Conservation (phyloP, 2,888 invertebrate genomes). For the Rugalucina vietnamica region DNA sequence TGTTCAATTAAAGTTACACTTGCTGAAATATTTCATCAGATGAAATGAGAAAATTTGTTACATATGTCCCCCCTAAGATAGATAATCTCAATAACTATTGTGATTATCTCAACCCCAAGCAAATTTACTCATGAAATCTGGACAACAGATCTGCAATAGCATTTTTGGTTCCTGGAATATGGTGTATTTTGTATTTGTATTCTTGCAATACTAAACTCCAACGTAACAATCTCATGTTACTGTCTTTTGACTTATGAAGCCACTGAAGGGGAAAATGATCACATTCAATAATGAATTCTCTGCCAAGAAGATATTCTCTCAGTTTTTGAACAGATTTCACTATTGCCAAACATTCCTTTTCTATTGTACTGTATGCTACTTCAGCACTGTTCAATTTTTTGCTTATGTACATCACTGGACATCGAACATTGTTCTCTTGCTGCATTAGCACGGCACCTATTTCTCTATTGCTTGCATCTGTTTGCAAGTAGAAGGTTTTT, state of each 20-base stretch:
- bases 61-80: too few relatives aligned
- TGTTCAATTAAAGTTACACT: too few relatives aligned
- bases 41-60: too few relatives aligned
- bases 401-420: not conserved
- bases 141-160: not conserved
- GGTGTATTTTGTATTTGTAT: not conserved
- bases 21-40: too few relatives aligned
- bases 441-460: not conserved
- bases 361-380: not conserved
- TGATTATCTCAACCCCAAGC: too few relatives aligned
- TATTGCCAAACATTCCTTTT: constrained; percentile 11
- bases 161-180: not conserved
- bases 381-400: not conserved
- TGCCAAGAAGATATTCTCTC: constrained; percentile 19
- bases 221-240: constrained; percentile 19
- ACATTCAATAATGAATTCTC: constrained; percentile 33
- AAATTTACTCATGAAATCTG: too few relatives aligned
- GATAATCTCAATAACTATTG: too few relatives aligned
- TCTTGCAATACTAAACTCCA: not conserved
- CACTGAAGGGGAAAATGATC: constrained; percentile 33
- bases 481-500: not conserved
- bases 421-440: not conserved
- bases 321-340: not conserved
- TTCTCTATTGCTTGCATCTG: not conserved
- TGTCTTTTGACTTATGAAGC: constrained; percentile 11